phyloP scores from a whole-genome alignment of 2,113 vertebrate genomes.

The Theristicus caerulescens region DNA sequence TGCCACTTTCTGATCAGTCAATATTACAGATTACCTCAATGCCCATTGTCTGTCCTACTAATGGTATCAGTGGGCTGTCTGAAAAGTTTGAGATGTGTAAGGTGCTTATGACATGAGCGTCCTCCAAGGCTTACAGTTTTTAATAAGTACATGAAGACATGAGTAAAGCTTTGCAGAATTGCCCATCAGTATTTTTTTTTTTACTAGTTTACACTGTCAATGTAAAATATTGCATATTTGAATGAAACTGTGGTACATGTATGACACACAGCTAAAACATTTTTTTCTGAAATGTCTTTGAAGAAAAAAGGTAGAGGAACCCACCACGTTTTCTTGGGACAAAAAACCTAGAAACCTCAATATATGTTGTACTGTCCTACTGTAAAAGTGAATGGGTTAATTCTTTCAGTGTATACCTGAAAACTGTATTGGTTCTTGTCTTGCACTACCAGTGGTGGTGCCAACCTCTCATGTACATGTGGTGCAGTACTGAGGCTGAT shows the following conservation, averaged over 20 bases:
- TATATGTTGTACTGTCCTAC: not conserved
- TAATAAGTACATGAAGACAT: not conserved
- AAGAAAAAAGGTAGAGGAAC: not conserved
- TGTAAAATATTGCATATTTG: not conserved
- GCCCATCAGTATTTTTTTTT: not conserved
- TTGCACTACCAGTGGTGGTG: not conserved
- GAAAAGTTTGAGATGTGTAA: not conserved
- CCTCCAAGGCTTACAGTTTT: not conserved
- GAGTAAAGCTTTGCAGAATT: not conserved
- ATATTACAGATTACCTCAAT: not conserved
- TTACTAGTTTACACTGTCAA: not conserved
- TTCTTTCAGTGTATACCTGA: not conserved
- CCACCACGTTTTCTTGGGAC: not conserved
- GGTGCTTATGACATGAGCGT: not conserved
- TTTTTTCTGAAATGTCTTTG: not conserved
- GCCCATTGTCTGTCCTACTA: not conserved
- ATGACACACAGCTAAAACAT: not conserved
- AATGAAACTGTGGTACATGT: not conserved
- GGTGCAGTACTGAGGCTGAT: not conserved
- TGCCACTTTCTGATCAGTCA: not conserved
- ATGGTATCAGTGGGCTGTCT: not conserved
- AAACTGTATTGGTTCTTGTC: not conserved
- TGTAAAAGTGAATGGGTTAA: not conserved
- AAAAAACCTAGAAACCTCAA: not conserved
- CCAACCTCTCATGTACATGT: fast-evolving